Base-by-base conservation (phyloP, 2,888 invertebrate genomes). In the Rapana venosa region DNA sequence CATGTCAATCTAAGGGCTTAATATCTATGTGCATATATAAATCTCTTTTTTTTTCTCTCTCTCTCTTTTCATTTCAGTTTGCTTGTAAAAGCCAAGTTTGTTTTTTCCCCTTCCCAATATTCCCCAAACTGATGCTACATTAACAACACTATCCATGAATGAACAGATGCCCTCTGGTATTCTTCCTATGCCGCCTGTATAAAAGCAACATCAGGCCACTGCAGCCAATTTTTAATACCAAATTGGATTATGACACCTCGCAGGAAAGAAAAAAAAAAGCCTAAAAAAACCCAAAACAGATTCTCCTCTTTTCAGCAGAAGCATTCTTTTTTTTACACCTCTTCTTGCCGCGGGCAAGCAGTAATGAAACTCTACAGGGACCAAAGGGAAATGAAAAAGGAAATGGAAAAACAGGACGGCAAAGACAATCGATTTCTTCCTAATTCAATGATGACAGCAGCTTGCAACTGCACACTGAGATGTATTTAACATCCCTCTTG, bases 391-490 rank as follows among this genome's bases (percentile, higher is more conserved):
- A 47, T 47, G 47, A 8, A 47, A 47, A 47, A 47, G 47, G 47
- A 47, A 47, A 47, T 47, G 47, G 47, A 87, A 66, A 61, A 74
- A 35, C n/a, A 77, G 35, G 56, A 77, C 26, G 15, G 86, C 77
- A 74, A n/a, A 89, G 86, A 86, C n/a, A 89, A 74, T 56, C 83
- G 47, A 83, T 83, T 83, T 5, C 11, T 22, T 26, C 22, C 58
- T 85, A 47, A 47, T 58, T 85, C 22, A n/a, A 85, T 30, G 58
- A 17, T 86, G 61, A 86, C 56, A 86, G 56, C 86, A 86, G 35
- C 61, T 58, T 66, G 61, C 86, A 15, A 22, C 58, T 66, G 86
- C 58, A 61, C 35, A 66, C 32, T 22, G 32, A 58, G 86, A 61
- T 30, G 22, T n/a, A 66, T 66, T 86, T 86, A 32, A 86, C 30